These are phyloP conservation scores for Alaudala cheleensis DNA, from an alignment of 2,113 vertebrate species.

Conservation along the genomic window DNA sequence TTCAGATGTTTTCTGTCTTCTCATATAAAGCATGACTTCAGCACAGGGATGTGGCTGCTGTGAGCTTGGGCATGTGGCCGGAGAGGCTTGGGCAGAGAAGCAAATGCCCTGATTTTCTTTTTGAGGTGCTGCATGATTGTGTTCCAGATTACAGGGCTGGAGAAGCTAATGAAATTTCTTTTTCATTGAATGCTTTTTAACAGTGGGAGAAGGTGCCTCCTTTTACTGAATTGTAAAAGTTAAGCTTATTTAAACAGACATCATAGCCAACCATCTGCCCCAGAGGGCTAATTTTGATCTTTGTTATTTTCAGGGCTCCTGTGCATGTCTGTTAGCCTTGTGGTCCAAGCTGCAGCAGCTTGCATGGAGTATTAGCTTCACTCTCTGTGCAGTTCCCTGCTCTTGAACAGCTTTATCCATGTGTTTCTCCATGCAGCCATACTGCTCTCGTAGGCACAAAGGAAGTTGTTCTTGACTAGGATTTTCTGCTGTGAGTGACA, in stretches of 20 bases:
- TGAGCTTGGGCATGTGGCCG: neutral
- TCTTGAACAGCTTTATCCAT: neutral
- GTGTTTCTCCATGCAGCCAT: accelerated
- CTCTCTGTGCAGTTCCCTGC: neutral
- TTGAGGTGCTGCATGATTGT: neutral
- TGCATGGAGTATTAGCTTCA: neutral
- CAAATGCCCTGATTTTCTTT: neutral
- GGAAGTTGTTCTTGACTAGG: neutral
- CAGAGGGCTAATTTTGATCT: neutral
- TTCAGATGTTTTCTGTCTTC: neutral
- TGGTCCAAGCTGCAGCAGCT: neutral
- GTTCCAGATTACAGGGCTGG: neutral
- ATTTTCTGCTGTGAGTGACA: neutral
- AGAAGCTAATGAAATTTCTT: neutral
- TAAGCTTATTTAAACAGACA: neutral
- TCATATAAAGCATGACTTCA: neutral
- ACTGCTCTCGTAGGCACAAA: neutral
- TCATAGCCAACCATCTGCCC: neutral
- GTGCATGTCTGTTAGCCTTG: neutral
- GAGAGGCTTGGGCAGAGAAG: neutral
- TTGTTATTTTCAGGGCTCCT: neutral
- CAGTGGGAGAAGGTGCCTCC: neutral
- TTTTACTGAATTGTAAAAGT: neutral
- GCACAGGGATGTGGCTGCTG: neutral
- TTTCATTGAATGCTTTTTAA: neutral